Evolutionary conservation across 2,888 invertebrate genomes (phyloP).

Genomic region (Meandrusa payeni): DNA sequence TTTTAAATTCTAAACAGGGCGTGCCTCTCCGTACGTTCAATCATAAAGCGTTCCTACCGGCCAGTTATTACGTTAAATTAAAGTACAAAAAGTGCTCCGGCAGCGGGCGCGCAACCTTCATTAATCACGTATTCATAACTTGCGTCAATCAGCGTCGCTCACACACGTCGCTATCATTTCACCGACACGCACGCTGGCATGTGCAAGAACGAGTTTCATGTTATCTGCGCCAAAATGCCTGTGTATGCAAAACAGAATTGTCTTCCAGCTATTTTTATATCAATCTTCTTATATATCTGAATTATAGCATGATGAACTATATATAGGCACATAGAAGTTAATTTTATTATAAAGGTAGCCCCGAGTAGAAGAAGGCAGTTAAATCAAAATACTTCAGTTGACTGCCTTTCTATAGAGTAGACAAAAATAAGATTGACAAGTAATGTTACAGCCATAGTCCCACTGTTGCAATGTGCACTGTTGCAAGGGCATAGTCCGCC

Average conservation of each 20-base stretch:
- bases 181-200: constrained; percentile 47
- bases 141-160: constrained; percentile 57
- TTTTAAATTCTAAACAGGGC: constrained; percentile 7
- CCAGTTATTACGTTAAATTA: constrained; percentile 37
- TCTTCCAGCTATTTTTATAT: background rate
- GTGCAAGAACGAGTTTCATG: constrained; percentile 20
- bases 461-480: no score
- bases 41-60: constrained; percentile 36
- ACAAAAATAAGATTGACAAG: no score
- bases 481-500: no score
- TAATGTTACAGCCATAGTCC: no score
- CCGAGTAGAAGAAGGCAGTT: no score
- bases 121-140: constrained; percentile 69
- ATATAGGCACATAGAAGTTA: no score
- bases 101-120: constrained; percentile 40
- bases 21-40: constrained; percentile 2
- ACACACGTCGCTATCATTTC: constrained; percentile 41
- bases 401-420: no score
- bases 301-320: no score
- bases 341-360: no score
- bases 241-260: constrained; percentile 3
- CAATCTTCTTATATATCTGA: no score
- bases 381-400: no score
- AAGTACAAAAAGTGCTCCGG: constrained; percentile 35
- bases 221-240: constrained; percentile 34